A percentile compares a stretch with the other conserved stretches of the same genome.
These are phyloP conservation scores for Pantherophis vulpinus DNA, from an alignment of 2,797 vertebrate genomes.

Conservation along the genomic window DNA sequence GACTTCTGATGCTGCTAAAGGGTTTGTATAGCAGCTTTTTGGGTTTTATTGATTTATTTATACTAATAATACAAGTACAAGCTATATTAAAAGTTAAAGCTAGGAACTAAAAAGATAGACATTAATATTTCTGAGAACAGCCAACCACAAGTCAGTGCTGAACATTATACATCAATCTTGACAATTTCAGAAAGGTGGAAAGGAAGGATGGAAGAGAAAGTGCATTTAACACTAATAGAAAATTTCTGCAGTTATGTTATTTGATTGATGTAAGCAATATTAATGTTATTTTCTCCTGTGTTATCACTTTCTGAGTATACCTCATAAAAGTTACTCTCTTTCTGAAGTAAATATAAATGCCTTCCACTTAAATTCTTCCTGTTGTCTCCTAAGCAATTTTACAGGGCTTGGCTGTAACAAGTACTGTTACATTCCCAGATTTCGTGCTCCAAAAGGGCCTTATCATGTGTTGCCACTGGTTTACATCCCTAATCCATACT, in stretches of 20 bases:
- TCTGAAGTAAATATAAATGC: background rate
- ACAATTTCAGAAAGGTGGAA: background rate
- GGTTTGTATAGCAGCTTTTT: slow-evolving; percentile 36
- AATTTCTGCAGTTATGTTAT: background rate
- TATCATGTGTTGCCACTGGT: background rate
- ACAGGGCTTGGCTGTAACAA: background rate
- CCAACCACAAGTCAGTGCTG: slow-evolving; percentile 17
- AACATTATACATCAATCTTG: slow-evolving; percentile 14
- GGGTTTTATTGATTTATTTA: slow-evolving; percentile 3
- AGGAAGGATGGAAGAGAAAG: background rate
- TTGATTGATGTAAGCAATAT: background rate
- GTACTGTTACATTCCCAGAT: background rate
- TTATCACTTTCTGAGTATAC: background rate
- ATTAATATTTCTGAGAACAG: slow-evolving; percentile 7
- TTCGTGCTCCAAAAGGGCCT: too few relatives aligned
- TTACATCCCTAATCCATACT: background rate
- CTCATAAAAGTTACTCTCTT: background rate
- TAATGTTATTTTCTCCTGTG: background rate
- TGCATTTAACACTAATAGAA: background rate
- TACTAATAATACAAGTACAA: slow-evolving; percentile 30
- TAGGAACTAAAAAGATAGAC: slow-evolving; percentile 15
- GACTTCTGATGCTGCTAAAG: slow-evolving; percentile 35
- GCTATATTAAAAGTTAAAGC: slow-evolving; percentile 16
- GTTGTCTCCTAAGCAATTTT: background rate
- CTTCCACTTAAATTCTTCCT: background rate